phyloP scores from a whole-genome alignment of 2,113 vertebrate species.

The Laticauda colubrina region DNA sequence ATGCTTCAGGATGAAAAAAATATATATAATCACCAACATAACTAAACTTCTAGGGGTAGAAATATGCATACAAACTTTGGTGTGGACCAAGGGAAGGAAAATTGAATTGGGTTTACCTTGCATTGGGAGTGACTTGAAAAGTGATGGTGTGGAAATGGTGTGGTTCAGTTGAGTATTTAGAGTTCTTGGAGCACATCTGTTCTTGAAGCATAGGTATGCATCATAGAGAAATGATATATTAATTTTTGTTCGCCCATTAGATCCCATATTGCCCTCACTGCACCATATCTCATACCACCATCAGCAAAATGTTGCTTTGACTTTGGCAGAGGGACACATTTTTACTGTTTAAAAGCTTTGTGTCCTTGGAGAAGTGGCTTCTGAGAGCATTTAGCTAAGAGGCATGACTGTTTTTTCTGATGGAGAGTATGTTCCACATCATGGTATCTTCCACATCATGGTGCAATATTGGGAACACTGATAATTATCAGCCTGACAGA shows the following conservation, averaged over 20 bases:
- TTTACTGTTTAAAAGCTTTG: slow-evolving; percentile 9
- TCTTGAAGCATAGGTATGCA: background rate
- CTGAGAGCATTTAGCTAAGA: slow-evolving; percentile 12
- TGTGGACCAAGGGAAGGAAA: background rate
- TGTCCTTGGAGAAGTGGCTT: slow-evolving; percentile 8
- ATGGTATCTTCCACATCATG: background rate
- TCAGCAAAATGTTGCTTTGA: background rate
- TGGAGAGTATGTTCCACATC: background rate
- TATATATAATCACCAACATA: background rate
- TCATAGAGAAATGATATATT: background rate
- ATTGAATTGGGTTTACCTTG: background rate
- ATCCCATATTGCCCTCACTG: background rate
- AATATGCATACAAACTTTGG: background rate
- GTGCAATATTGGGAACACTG: background rate
- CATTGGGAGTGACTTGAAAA: background rate
- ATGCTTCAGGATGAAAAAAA: background rate
- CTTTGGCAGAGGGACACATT: background rate
- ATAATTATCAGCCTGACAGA: background rate
- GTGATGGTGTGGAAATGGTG: background rate
- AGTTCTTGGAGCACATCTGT: background rate
- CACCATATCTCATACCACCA: background rate
- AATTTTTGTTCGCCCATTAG: background rate
- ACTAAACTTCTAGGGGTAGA: background rate
- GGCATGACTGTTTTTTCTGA: background rate
- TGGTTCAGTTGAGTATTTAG: background rate